Conservation (phyloP, 2,113 vertebrate species). For the Poeciliopsis turrubarensis region DNA sequence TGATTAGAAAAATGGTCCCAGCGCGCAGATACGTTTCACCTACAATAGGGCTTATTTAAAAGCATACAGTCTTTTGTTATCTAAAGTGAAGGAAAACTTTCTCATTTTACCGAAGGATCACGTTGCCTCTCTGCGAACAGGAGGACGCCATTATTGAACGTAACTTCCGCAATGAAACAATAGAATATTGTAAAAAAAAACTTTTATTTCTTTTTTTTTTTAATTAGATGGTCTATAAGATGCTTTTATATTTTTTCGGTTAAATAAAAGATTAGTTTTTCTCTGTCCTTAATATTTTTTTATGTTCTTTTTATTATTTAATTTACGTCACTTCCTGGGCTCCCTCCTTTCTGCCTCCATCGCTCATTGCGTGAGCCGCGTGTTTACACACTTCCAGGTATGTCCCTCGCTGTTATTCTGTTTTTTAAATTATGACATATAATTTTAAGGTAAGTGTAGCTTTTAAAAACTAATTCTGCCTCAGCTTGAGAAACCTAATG, state of each 20-base stretch:
- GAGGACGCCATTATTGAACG: slow-evolving; percentile 62
- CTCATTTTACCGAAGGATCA: slow-evolving; percentile 63
- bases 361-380: slow-evolving; percentile 59
- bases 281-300: neutral
- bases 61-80: neutral
- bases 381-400: slow-evolving; percentile 75
- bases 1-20: neutral
- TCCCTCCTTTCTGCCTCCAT: slow-evolving; percentile 50
- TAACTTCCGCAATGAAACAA: slow-evolving; percentile 40
- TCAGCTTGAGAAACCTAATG: neutral
- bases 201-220: neutral
- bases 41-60: neutral
- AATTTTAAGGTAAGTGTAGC: accelerated
- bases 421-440: neutral
- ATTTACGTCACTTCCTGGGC: slow-evolving; percentile 51
- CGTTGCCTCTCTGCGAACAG: slow-evolving; percentile 52
- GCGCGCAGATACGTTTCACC: neutral
- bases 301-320: neutral
- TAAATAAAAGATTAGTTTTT: neutral
- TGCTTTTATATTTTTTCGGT: neutral
- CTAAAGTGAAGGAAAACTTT: slow-evolving; percentile 22
- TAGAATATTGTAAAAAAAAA: neutral
- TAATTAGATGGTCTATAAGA: neutral
- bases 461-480: accelerated
- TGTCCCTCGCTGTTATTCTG: slow-evolving; percentile 19